These are phyloP conservation scores for Rhynchotus rufescens DNA, from an alignment of 2,797 vertebrate species.

Conservation along the genomic window DNA sequence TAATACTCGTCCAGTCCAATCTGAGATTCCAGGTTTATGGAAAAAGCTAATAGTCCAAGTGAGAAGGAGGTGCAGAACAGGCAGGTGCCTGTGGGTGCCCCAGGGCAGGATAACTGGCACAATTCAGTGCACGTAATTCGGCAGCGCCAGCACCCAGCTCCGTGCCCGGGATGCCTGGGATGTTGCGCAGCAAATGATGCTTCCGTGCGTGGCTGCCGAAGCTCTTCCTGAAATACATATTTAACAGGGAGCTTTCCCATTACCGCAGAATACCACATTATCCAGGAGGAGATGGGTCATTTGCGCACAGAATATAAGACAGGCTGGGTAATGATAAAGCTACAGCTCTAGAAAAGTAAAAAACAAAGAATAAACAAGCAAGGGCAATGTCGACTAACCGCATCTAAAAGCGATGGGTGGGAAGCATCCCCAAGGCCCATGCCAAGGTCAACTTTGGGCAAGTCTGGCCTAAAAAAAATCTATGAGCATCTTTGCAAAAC, in stretches of 20 bases:
- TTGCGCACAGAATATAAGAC: not conserved
- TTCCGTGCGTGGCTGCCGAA: not conserved
- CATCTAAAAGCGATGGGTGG: not conserved
- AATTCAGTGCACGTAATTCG: not conserved
- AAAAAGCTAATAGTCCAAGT: constrained; percentile 11
- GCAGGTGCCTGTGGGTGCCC: too few species aligned
- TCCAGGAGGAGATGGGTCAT: not conserved
- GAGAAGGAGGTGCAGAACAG: not conserved
- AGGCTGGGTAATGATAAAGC: not conserved
- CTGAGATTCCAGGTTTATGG: constrained; percentile 48
- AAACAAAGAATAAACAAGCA: not conserved
- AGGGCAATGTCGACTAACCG: fast-evolving
- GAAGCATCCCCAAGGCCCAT: not conserved
- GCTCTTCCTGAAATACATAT: not conserved
- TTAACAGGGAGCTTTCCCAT: not conserved
- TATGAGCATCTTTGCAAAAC: constrained; percentile 22
- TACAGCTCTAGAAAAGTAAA: not conserved
- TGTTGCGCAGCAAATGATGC: not conserved
- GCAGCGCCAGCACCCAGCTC: not conserved
- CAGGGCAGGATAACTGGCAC: not conserved
- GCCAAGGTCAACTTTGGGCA: not conserved
- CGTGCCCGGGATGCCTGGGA: not conserved
- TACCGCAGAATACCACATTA: not conserved
- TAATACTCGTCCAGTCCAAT: constrained; percentile 45
- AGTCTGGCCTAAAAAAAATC: constrained; percentile 37